Conservation (phyloP, 2,888 invertebrate genomes). For the Stratiomys singularior region DNA sequence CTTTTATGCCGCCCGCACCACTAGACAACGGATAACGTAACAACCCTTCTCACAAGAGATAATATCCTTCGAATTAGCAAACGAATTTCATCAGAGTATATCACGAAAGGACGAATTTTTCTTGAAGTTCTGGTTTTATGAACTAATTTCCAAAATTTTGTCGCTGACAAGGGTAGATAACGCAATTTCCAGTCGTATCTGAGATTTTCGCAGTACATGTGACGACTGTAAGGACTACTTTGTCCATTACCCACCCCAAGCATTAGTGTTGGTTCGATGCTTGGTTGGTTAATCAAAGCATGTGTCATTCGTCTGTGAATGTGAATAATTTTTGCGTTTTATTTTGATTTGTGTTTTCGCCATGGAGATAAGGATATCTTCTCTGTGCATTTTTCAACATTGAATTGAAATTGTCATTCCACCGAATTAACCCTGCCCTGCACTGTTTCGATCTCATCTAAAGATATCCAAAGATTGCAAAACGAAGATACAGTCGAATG, state of each 20-base stretch:
- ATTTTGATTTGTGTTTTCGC: too few relatives aligned
- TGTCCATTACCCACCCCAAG: neutral
- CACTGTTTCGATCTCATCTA: neutral
- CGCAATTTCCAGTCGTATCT: too few relatives aligned
- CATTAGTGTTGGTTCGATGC: neutral
- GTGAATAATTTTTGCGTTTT: neutral
- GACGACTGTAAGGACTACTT: neutral
- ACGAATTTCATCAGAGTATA: too few relatives aligned
- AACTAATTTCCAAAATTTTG: too few relatives aligned
- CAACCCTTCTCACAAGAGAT: too few relatives aligned
- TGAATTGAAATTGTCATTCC: slow-evolving; percentile 11
- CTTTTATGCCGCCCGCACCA: too few relatives aligned
- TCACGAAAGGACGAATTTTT: too few relatives aligned
- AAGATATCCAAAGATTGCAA: neutral
- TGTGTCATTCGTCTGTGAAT: slow-evolving; percentile 14
- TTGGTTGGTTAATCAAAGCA: neutral
- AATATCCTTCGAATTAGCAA: too few relatives aligned
- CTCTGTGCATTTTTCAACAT: neutral
- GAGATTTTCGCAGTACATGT: too few relatives aligned
- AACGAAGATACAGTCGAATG: neutral
- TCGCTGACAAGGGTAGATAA: too few relatives aligned
- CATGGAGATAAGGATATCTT: neutral
- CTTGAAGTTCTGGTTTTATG: too few relatives aligned
- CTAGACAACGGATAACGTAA: too few relatives aligned
- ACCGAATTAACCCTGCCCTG: neutral